Base-by-base conservation (phyloP, 1,140 invertebrate species). In the Dryas iulia region DNA sequence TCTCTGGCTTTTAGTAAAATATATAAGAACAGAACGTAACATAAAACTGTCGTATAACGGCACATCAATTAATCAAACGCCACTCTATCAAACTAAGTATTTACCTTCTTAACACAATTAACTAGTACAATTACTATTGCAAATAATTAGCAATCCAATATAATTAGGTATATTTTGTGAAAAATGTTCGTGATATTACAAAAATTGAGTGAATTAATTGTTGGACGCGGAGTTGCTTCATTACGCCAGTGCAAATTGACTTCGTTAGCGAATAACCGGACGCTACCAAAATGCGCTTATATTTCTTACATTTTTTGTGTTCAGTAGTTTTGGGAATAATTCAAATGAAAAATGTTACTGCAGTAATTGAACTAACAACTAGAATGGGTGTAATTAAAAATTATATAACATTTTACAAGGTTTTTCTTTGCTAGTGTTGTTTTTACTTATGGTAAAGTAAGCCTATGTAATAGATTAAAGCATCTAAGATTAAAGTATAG, bases 201-300 rank as follows among this genome's bases (percentile, higher is more conserved):
- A 69, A 69, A 63, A 69, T 69, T 53, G 35, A 62, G 59, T 54
- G 66, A 63, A 77, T 74, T 74, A 74, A 80, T 80, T 72, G 71
- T 47, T 31, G 52, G 39, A 63, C 63, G 58, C 14, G 14, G 14
- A 58, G 47, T 63, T 54, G 61, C 71, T 75, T 75, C 71, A 76
- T 79, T 79, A 73, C 59, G 64, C 28, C 35, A 56, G 52, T 67
- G 53, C 63, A 76, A 77, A 81, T 81, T 81, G 79, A 68, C 77
- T 63, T 63, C 61, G 61, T 63, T 63, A 63, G 11, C 18, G 61
- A 33, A 33, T 56, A 56, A 56, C 53, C 61, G 61, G 61, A 63
- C 61, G 47, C 61, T 63, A 63, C 61, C 61, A 52, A 63, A 63
- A 53, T 63, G 47, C 30, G 52, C 61, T 63, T 47, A 63, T 63